Base-by-base conservation (phyloP, 2,113 vertebrate genomes). In the Leucosticte australis region DNA sequence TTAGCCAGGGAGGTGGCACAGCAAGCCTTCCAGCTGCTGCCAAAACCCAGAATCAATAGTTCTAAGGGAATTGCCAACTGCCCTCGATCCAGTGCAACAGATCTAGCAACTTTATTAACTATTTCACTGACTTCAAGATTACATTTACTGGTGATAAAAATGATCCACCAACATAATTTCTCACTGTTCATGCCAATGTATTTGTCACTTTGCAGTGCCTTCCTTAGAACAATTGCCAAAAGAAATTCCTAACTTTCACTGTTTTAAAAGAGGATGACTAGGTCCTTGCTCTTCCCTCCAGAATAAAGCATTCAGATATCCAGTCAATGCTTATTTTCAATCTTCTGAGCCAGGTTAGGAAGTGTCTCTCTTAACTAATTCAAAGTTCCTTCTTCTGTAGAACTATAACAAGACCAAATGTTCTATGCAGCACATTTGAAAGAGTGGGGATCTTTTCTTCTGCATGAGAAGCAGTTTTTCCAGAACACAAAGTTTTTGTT, bases 11-110 rank as follows among this genome's bases (percentile, higher is more conserved):
- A 69, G 23, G 26, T 37, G 69, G 27, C 49, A 37, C 27, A 53
- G 37, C 21, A 27, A 76, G 42, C 24, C 27, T 65, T 76, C 7
- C 50, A 57, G 75, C 22, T 86, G 35, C 75, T 88, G 57, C 71
- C 53, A 55, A 73, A 49, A 28, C 28, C 19, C 69, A 59, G 16
- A 39, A 88, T 64, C 71, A 65, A 31, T 35, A 69, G n/a, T 62
- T 65, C 46, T 74, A 30, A 62, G 14, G n/a, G 37, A 16, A 8
- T 5, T 85, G 70, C 7, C 41, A 31, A 20, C 42, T 78, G 55
- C 62, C 18, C 33, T 27, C 0, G 0, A 19, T 55, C 42, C 71
- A 88, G 28, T 5, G 8, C 33, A 74, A 50, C 15, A 50, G 44
- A 44, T 7, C 47, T 55, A 59, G 20, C 7, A 75, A 71, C 11